phyloP scores from a whole-genome alignment of 2,888 invertebrate genomes.

The Ophion slaviceki region DNA sequence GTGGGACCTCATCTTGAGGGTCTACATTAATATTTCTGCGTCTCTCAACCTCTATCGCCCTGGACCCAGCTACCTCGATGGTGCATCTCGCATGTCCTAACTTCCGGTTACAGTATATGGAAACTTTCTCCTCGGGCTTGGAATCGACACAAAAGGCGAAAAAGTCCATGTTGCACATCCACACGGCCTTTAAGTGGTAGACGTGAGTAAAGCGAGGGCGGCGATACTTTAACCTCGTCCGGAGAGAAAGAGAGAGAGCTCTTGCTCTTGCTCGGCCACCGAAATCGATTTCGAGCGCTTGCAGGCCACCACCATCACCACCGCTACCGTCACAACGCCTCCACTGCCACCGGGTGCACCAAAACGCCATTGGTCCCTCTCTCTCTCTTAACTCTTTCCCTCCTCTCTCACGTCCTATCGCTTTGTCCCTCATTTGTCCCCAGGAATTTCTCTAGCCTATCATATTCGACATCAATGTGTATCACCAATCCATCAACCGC shows the following conservation, averaged over 20 bases:
- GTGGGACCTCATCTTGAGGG: neutral
- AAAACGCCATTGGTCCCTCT: conserved; percentile 61
- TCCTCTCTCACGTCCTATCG: neutral
- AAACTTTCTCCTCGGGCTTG: neutral
- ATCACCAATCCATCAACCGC: conserved; percentile 1
- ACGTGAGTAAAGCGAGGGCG: conserved; percentile 49
- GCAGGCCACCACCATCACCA: conserved; percentile 68
- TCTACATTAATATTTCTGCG: too few species aligned
- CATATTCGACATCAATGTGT: conserved; percentile 36
- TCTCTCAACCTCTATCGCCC: neutral
- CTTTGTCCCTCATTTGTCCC: conserved; percentile 61
- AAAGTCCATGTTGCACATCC: conserved; percentile 14
- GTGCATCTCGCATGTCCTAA: neutral
- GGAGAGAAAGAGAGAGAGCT: conserved; percentile 24
- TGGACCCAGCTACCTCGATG: neutral
- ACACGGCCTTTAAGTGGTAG: conserved; percentile 18
- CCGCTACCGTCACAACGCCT: conserved; percentile 66
- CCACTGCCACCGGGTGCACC: conserved; percentile 68
- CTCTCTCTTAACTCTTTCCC: conserved; percentile 5
- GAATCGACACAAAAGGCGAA: neutral
- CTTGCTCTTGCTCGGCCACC: conserved; percentile 58
- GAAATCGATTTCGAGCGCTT: conserved; percentile 70
- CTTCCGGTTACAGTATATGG: neutral
- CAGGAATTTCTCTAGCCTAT: conserved; percentile 46
- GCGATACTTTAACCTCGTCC: conserved; percentile 58